phyloP scores from a whole-genome alignment of 2,113 vertebrate species.

The Salvelinus fontinalis region DNA sequence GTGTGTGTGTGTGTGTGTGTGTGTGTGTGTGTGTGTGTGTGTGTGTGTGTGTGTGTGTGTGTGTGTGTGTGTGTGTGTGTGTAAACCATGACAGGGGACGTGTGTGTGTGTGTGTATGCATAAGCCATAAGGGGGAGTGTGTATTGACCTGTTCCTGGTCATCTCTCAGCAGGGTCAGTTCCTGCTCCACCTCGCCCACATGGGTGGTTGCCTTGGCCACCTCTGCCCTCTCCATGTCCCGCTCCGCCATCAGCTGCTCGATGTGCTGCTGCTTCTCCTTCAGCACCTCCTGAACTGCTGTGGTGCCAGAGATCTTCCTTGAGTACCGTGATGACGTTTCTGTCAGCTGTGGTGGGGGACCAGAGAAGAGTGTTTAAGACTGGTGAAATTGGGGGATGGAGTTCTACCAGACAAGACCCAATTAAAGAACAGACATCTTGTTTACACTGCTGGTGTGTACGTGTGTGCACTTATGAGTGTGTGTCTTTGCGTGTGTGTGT shows the following conservation, averaged over 20 bases:
- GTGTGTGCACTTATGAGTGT: not conserved
- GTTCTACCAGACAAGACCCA: too few relatives aligned
- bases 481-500: constrained; percentile 1
- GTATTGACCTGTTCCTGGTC: constrained; percentile 90
- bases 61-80: too few relatives aligned
- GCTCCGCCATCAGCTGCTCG: constrained; percentile 94
- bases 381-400: too few relatives aligned
- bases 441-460: not conserved
- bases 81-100: not conserved
- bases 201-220: constrained; percentile 95
- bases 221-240: constrained; percentile 94
- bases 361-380: not conserved
- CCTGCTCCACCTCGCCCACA: constrained; percentile 92
- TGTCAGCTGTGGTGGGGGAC: constrained; percentile 79
- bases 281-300: constrained; percentile 93
- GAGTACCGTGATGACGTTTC: constrained; percentile 95
- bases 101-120: not conserved
- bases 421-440: not conserved
- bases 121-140: not conserved
- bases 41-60: not conserved
- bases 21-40: not conserved
- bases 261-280: constrained; percentile 99
- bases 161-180: constrained; percentile 85
- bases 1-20: not conserved
- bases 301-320: constrained; percentile 97